These are phyloP conservation scores for Notodonta ziczac DNA, from an alignment of 2,888 invertebrate genomes.

Conservation along the genomic window DNA sequence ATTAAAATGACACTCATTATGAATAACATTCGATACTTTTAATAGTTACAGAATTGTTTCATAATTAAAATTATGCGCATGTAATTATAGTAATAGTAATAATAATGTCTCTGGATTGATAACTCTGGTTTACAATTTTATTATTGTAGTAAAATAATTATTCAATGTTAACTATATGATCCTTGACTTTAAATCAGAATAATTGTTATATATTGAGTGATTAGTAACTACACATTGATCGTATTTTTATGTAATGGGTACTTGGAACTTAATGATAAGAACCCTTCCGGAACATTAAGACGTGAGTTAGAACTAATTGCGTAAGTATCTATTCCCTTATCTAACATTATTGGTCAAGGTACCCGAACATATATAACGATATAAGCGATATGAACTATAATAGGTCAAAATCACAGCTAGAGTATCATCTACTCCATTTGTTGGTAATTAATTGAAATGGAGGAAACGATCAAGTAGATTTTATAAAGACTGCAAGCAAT, in stretches of 20 bases:
- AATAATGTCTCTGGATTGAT: no score
- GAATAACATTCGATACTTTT: not conserved
- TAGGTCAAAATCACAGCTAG: not conserved
- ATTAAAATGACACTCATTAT: not conserved
- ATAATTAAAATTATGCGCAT: no score
- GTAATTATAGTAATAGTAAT: no score
- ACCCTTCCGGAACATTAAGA: conserved; percentile 4
- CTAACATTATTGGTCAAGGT: conserved; percentile 7
- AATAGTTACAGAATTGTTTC: no score
- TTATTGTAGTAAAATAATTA: not conserved
- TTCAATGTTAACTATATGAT: not conserved
- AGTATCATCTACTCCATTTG: not conserved
- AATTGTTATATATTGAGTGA: not conserved
- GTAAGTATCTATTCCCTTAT: conserved; percentile 3
- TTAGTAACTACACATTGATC: not conserved
- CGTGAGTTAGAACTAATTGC: not conserved
- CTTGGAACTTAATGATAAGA: not conserved
- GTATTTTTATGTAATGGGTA: not conserved
- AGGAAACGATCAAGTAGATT: not conserved
- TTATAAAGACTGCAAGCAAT: not conserved
- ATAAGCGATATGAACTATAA: not conserved
- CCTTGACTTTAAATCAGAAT: not conserved
- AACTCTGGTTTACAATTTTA: no score
- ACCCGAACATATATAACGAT: not conserved
- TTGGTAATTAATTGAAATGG: not conserved